Base-by-base conservation (phyloP, 1,140 invertebrate species). In the Papilio xuthus region DNA sequence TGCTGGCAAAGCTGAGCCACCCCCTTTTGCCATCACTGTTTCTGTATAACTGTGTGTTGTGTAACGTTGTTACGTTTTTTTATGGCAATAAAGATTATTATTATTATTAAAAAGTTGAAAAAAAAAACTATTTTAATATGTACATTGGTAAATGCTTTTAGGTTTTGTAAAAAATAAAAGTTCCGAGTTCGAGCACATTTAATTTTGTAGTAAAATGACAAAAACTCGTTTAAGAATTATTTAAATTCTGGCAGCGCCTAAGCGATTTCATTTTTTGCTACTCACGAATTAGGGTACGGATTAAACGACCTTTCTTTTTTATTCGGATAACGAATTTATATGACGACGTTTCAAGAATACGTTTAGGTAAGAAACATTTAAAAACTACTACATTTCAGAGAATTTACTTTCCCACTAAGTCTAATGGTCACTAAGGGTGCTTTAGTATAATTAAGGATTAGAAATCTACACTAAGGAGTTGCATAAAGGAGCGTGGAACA, bases 181-280 rank as follows among this genome's bases (percentile, higher is more conserved):
- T n/a, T 56, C 53, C 18, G 8, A n/a, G 9, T 60, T 20, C 4
- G 3, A 26, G 56, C 56, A 13, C 56, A 60, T 13, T 60, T 60
- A 0, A 60, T 60, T 60, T 23, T 13, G 9, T 23, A 60, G 20
- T 60, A 23, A 60, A 60, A 23, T 60, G 9, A 26, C 0, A 13
- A 50, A 18, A 67, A 32, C 60, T 67, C 60, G 23, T 67, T 67
- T 67, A 67, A 28, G 60, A 63, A 67, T 18, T 67, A 67, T 67
- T 28, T 67, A 67, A 67, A 67, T 67, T 67, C 60, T 67, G n/a
- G 13, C 13, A 67, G 26, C 60, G 13, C 28, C 60, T 32, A 67
- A 60, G 23, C 23, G 23, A 67, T 67, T 67, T 28, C 26, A 28
- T 67, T 67, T 67, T 67, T 67, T 67, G 13, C 60, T 26, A 23